Percentiles rank a stretch among this genome's conserved stretches.
These are phyloP conservation scores for Rhinogobio ventralis DNA, from an alignment of 2,797 vertebrate genomes.

Conservation along the genomic window DNA sequence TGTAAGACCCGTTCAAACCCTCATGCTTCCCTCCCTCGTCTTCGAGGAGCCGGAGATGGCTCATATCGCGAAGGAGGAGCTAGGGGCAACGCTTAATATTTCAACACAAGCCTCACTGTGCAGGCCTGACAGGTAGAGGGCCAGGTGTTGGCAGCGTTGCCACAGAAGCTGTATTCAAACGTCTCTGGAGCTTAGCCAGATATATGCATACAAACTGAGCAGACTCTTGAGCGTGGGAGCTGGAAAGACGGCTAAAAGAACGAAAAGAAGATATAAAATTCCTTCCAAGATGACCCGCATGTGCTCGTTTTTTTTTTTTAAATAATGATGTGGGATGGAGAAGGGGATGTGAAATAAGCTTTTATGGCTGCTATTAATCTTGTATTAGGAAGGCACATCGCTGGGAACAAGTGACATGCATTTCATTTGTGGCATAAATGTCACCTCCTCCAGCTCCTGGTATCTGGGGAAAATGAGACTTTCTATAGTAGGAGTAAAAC, in stretches of 20 bases:
- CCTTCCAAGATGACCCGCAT: conserved; percentile 34
- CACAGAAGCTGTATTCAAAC: conserved; percentile 43
- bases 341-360: conserved; percentile 71
- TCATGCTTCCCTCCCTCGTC: conserved; percentile 24
- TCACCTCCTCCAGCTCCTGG: conserved; percentile 58
- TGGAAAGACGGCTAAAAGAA: conserved; percentile 17
- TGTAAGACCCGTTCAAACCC: conserved; percentile 34
- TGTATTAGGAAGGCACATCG: conserved; percentile 59
- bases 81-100: conserved; percentile 63
- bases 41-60: conserved; percentile 48
- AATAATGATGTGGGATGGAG: conserved; percentile 76
- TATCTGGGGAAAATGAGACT: conserved; percentile 58
- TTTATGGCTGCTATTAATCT: conserved; percentile 69
- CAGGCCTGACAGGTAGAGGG: conserved; percentile 59
- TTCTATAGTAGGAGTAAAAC: conserved; percentile 42
- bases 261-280: conserved; percentile 30
- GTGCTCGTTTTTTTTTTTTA: conserved; percentile 61
- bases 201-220: conserved; percentile 44
- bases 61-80: conserved; percentile 49
- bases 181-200: conserved; percentile 54
- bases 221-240: conserved; percentile 20
- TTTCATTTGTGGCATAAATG: conserved; percentile 64
- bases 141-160: conserved; percentile 60
- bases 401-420: conserved; percentile 55
- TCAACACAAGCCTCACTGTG: conserved; percentile 59